Conservation (phyloP, 2,797 vertebrate species). For the Halcyon leucocephala region DNA sequence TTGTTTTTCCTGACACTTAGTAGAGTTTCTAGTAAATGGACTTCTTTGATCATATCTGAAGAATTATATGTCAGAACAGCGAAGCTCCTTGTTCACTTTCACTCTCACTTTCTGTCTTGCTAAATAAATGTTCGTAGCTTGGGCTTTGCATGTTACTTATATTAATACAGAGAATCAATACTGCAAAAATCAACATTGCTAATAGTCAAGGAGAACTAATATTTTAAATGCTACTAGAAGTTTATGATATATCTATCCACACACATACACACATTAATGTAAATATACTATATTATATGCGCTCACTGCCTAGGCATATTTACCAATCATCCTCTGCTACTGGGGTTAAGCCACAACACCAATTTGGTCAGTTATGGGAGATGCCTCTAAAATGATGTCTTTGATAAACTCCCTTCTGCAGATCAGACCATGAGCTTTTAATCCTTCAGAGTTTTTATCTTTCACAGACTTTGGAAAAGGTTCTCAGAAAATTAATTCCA, state of each 20-base stretch:
- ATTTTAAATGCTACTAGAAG: background rate
- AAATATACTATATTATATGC: fast-evolving
- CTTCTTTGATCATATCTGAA: conserved; percentile 37
- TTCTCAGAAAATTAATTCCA: background rate
- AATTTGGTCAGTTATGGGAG: fast-evolving
- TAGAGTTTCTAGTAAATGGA: conserved; percentile 25
- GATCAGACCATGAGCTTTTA: background rate
- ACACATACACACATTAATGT: fast-evolving
- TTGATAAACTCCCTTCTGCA: background rate
- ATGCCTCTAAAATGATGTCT: background rate
- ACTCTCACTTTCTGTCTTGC: background rate
- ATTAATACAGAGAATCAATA: background rate
- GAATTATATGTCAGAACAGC: conserved; percentile 7
- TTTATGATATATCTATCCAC: fast-evolving
- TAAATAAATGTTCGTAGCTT: background rate
- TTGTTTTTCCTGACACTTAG: conserved; percentile 43
- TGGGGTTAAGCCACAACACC: background rate
- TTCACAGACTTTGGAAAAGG: background rate
- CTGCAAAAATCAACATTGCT: background rate
- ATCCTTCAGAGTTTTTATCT: background rate
- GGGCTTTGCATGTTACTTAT: background rate
- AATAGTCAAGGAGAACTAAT: background rate
- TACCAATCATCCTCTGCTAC: background rate
- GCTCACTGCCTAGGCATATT: fast-evolving
- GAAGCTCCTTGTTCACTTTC: background rate